A percentile compares a stretch with the other conserved stretches of the same genome.
These are phyloP conservation scores for Danio choprae DNA, from an alignment of 2,797 vertebrate genomes.

Conservation along the genomic window DNA sequence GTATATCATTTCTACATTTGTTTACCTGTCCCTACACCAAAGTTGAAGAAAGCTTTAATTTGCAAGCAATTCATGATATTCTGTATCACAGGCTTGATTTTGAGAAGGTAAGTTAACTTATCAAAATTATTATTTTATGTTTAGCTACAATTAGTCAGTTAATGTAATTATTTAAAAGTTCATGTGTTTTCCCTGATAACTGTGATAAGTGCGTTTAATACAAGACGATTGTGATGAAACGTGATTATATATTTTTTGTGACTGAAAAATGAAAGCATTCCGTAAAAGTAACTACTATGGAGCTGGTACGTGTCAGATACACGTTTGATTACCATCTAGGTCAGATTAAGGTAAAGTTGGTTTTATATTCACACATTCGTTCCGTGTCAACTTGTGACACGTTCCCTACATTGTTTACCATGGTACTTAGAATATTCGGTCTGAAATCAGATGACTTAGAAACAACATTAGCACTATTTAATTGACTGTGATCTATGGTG, in stretches of 20 bases:
- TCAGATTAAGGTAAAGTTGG: no score
- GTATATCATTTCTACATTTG: conserved; percentile 81
- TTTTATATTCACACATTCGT: no score
- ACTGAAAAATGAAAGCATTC: neutral
- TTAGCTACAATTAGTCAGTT: conserved; percentile 9
- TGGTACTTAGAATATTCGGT: no score
- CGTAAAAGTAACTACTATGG: neutral
- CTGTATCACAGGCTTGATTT: conserved; percentile 87
- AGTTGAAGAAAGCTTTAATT: conserved; percentile 97
- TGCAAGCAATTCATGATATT: conserved; percentile 93
- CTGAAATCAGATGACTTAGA: no score
- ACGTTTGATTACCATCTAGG: no score
- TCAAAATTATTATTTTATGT: no score
- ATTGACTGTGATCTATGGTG: no score
- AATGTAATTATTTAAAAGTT: neutral
- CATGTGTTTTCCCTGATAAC: neutral
- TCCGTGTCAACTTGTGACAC: no score
- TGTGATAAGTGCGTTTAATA: neutral
- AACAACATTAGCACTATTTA: no score
- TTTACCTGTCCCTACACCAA: conserved; percentile 90
- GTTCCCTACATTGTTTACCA: no score
- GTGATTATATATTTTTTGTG: neutral
- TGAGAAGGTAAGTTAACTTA: conserved; percentile 82
- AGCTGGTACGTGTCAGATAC: neutral
- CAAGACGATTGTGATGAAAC: neutral